Evolutionary conservation across 2,888 invertebrate species (phyloP).

Genomic region (Noctua fimbriata): DNA sequence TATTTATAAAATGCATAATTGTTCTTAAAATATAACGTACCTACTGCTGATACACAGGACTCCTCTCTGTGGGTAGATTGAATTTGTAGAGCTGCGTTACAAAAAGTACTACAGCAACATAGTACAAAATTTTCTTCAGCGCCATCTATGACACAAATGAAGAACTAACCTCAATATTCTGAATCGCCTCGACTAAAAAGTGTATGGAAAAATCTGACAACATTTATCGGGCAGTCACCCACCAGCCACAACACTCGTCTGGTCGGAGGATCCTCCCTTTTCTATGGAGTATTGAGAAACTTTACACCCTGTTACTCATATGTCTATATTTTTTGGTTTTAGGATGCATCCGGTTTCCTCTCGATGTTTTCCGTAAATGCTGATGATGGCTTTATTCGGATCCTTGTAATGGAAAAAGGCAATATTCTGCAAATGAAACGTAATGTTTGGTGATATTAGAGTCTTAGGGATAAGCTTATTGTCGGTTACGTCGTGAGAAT

Average conservation of each 20-base stretch:
- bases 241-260: neutral
- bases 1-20: neutral
- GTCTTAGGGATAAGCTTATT: constrained; percentile 16
- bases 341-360: neutral
- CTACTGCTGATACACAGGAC: neutral
- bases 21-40: neutral
- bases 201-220: neutral
- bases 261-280: neutral
- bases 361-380: neutral
- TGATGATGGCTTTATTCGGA: constrained; percentile 1
- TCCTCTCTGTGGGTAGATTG: neutral
- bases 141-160: neutral
- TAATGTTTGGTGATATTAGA: constrained; percentile 28
- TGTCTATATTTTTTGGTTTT: neutral
- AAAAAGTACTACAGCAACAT: too few species aligned
- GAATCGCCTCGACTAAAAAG: neutral
- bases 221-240: neutral
- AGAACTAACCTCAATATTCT: neutral
- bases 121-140: neutral
- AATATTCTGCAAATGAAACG: constrained; percentile 34
- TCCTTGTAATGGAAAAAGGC: constrained; percentile 28
- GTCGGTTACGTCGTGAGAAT: neutral
- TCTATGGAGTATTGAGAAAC: neutral
- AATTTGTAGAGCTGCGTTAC: neutral
- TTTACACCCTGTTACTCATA: neutral